Percentiles rank a stretch among this genome's conserved stretches.
Evolutionary conservation across 2,113 vertebrate genomes (phyloP).

Genomic region (Dromaius novaehollandiae): DNA sequence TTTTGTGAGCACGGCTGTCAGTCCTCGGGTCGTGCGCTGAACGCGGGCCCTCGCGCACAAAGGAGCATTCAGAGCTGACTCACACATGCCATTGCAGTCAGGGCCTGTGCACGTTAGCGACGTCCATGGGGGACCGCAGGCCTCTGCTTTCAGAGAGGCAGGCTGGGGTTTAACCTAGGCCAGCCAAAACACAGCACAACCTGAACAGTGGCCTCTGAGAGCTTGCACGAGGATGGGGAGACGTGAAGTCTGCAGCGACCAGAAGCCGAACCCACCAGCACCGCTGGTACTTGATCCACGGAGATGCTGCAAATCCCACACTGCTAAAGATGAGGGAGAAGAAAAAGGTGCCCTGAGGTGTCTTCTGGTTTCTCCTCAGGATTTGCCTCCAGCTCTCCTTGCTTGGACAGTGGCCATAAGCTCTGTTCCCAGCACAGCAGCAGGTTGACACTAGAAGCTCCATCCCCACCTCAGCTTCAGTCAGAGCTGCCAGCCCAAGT

Average conservation of each 20-base stretch:
- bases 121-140: neutral
- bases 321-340: neutral
- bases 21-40: neutral
- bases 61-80: accelerated
- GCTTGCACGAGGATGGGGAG: neutral
- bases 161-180: neutral
- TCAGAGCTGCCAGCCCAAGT: neutral
- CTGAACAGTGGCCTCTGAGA: neutral
- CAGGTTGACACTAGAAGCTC: neutral
- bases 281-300: neutral
- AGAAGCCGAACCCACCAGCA: neutral
- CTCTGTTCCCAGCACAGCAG: neutral
- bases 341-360: neutral
- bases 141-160: neutral
- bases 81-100: accelerated
- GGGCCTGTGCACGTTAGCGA: neutral
- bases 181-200: neutral
- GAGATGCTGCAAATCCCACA: too few species aligned
- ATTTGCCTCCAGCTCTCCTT: neutral
- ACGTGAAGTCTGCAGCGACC: accelerated
- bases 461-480: neutral
- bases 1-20: neutral
- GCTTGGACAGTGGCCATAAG: neutral
- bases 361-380: neutral
- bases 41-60: accelerated